These are phyloP conservation scores for Trissolcus japonicus DNA, from an alignment of 2,888 invertebrate species.

Conservation along the genomic window DNA sequence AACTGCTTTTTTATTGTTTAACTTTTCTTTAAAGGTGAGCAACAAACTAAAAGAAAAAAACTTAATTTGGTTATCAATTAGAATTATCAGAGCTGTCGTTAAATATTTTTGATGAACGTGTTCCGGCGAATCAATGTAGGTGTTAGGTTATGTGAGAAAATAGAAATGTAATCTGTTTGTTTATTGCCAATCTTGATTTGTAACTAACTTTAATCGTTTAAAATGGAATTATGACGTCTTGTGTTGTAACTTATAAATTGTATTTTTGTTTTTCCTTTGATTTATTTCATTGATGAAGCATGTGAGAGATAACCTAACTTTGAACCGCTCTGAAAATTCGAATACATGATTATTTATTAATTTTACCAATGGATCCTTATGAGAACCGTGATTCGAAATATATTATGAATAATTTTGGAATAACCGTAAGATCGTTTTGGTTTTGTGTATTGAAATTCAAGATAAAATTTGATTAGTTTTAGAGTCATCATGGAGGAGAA, in stretches of 20 bases:
- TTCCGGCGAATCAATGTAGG: too few species aligned
- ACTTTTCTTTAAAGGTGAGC: too few species aligned
- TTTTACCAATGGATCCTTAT: constrained; percentile 53
- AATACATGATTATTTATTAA: constrained; percentile 27
- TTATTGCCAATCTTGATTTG: too few species aligned
- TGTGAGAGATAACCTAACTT: too few species aligned
- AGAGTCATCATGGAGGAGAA: background rate
- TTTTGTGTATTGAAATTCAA: background rate
- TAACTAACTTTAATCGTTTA: background rate
- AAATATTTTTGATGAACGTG: too few species aligned
- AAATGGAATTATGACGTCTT: background rate
- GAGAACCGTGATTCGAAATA: constrained; percentile 43
- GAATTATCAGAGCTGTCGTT: too few species aligned
- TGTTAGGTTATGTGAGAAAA: too few species aligned
- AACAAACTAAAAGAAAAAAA: too few species aligned
- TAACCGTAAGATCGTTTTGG: background rate
- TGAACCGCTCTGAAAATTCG: background rate
- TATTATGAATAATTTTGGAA: constrained; percentile 16
- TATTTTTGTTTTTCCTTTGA: background rate
- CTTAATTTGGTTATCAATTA: too few species aligned
- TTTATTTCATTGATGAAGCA: too few species aligned
- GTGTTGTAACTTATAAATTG: background rate
- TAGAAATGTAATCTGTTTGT: too few species aligned
- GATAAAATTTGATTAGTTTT: background rate
- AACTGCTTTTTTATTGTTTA: too few species aligned